These are phyloP conservation scores for Acanthornis magna DNA, from an alignment of 2,797 vertebrate genomes.

Conservation along the genomic window DNA sequence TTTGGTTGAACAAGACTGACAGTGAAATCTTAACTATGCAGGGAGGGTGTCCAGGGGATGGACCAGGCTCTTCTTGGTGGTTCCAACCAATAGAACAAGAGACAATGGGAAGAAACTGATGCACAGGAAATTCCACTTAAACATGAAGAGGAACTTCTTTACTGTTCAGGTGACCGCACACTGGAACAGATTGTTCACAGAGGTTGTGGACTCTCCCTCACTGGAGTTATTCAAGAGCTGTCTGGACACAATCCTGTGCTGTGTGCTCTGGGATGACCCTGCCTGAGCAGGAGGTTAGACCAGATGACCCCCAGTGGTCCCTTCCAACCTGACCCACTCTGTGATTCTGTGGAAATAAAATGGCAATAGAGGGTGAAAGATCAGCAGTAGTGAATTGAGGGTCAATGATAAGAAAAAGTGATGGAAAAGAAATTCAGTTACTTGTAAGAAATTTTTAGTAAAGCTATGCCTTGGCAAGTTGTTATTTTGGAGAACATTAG, in stretches of 20 bases:
- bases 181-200: not conserved
- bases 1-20: not conserved
- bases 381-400: not conserved
- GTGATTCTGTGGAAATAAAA: not conserved
- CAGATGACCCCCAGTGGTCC: not conserved
- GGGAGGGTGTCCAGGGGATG: not conserved
- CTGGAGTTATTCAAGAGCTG: not conserved
- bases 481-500: not conserved
- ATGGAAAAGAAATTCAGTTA: not conserved
- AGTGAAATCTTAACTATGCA: not conserved
- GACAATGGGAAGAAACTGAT: not conserved
- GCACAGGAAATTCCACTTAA: not conserved
- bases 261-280: not conserved
- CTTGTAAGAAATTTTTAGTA: not conserved
- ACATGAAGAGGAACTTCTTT: not conserved
- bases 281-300: not conserved
- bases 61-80: not conserved
- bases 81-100: not conserved
- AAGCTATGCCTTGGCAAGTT: not conserved
- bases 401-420: not conserved
- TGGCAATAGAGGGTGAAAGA: not conserved
- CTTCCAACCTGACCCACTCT: not conserved
- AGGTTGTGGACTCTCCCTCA: not conserved
- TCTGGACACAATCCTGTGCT: not conserved
- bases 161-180: not conserved